Evolutionary conservation across 1,140 invertebrate species (phyloP).

Genomic region (Yoshiicerus persimilis): DNA sequence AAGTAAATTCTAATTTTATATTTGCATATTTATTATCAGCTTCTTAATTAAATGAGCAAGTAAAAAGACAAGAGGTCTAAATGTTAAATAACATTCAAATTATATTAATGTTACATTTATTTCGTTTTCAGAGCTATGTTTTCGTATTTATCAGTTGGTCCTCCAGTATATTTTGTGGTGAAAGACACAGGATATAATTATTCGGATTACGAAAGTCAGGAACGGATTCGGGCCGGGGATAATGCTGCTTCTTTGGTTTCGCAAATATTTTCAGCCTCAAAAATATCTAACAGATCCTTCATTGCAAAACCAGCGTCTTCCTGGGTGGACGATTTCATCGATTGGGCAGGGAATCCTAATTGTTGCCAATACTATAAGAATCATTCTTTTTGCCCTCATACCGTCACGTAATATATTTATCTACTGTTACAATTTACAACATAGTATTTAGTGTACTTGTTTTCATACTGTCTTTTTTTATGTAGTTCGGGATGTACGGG

Average conservation of each 20-base stretch:
- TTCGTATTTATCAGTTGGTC: conserved; percentile 87
- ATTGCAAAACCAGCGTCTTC: conserved; percentile 85
- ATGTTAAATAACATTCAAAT: too few species aligned
- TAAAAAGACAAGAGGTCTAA: too few species aligned
- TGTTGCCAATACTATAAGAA: conserved; percentile 63
- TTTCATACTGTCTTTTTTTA: too few species aligned
- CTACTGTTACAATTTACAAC: too few species aligned
- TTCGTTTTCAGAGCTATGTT: conserved; percentile 61
- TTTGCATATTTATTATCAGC: too few species aligned
- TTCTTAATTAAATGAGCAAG: too few species aligned
- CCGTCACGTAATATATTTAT: conserved; percentile 59
- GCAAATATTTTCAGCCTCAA: conserved; percentile 79
- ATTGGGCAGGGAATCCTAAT: conserved; percentile 51
- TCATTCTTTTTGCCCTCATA: conserved; percentile 26
- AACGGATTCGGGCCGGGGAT: conserved; percentile 84
- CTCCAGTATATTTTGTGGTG: conserved; percentile 95
- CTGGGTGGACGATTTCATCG: conserved; percentile 96
- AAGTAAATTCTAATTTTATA: conserved; percentile 55
- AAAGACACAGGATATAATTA: conserved; percentile 78
- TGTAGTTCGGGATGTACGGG: neutral
- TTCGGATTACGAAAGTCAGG: conserved; percentile 70
- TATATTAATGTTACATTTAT: neutral
- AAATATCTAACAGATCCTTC: conserved; percentile 68
- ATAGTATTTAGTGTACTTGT: too few species aligned
- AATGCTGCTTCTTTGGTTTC: conserved; percentile 76